Evolutionary conservation across 2,113 vertebrate genomes (phyloP), one percentile per base, ranked within the genome.

Genomic region (Machaerirhynchus nigripectus): DNA sequence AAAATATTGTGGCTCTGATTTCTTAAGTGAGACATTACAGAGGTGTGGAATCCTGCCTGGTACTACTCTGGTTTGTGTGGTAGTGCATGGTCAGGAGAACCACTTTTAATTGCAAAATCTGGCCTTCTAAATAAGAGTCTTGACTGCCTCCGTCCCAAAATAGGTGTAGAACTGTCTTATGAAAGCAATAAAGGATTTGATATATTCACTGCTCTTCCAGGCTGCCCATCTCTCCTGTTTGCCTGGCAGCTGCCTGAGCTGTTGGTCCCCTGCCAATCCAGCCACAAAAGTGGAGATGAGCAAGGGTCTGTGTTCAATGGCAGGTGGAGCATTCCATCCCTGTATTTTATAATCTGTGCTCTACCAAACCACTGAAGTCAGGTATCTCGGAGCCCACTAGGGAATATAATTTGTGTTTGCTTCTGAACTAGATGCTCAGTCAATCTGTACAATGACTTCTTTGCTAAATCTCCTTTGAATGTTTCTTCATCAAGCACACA

Each of bases 11-110:
- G 80, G n/a, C 16, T 93, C 68, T 81, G 24, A 31, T 92, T 95
- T 90, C 77, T 53, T 79, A 56, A 96, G 46, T 52, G 44, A 92
- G 81, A 73, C 55, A 55, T 81, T 86, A 93, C 46, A 87, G 80
- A 71, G n/a, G 12, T 78, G 93, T 81, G 80, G 52, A 68, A 35
- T 59, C 64, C 73, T 95, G 65, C 37, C 60, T 84, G 22, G 49
- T 84, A 33, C 70, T 91, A 33, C 33, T 56, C 55, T 89, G 64
- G 28, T 88, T 74, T 84, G 42, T 19, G 31, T 33, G 19, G 55
- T 78, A 75, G 56, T 19, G 27, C 3, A 5, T 8, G 44, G 74
- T 63, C 42, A 74, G 55, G 70, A 85, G 39, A 88, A 84, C 35
- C n/a, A 63, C 55, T 70, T 47, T 68, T 88, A 77, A 52, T 40